Base-by-base conservation (phyloP, 2,888 invertebrate species). In the Acrocera orbiculus region DNA sequence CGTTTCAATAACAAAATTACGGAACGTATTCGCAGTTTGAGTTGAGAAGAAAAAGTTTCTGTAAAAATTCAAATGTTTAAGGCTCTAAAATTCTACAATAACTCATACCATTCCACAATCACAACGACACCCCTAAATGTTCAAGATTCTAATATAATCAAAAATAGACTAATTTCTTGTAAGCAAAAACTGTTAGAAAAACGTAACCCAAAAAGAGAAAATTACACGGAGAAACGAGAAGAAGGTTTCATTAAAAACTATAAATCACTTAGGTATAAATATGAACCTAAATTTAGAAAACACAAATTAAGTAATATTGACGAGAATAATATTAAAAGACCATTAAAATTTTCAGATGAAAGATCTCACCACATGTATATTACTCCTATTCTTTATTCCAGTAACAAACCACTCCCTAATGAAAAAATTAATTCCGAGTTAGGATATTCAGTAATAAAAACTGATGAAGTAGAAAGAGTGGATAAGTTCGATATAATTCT, bases 271-370 rank as follows among this genome's bases (percentile, higher is more conserved):
- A 17, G 32, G 8, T 25, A 32, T 11, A 32, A 25, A 11, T 10
- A 32, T n/a, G 16, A 32, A 32, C 31, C 31, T n/a, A 24, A 32
- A n/a, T 32, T 25, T 25, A 23, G 31, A 16, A 24, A 25, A 32
- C 16, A 32, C 11, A 32, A 32, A 25, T 13, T 32, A 13, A 16
- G 16, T 10, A 15, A 10, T 16, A 13, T 32, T 9, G 25, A 32
- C 11, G 32, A 32, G 17, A 24, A 5, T 16, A 32, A 32, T 25
- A 32, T 32, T 5, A 32, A 32, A 32, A 3, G 32, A 15, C 25
- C 16, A 10, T 16, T 32, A 4, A 32, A 32, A 32, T 25, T 32
- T 16, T 15, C 32, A 32, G 32, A 10, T 22, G 37, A 35, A 23
- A 11, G 13, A 9, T n/a, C 4, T 24, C 10, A 24, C 23, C 11